Percentiles rank a stretch among this genome's conserved stretches.
These are phyloP conservation scores for Oncorhynchus gorbuscha DNA, from an alignment of 2,113 vertebrate species.

Conservation along the genomic window DNA sequence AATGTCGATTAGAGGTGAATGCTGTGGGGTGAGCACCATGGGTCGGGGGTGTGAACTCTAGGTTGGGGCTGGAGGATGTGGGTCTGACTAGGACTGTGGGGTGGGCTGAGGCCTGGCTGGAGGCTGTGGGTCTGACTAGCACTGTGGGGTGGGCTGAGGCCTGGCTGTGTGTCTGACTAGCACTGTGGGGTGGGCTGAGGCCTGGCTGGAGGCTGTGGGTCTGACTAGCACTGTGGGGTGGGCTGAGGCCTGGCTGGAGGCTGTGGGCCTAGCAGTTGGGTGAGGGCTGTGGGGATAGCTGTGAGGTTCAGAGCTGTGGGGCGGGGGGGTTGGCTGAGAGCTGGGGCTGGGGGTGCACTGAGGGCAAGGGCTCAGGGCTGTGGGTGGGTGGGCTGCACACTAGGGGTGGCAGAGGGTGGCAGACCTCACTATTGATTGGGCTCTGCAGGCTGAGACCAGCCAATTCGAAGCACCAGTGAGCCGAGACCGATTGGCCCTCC, in stretches of 20 bases:
- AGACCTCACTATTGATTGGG: conserved; percentile 69
- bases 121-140: too few species aligned
- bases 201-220: neutral
- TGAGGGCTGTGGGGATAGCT: too few species aligned
- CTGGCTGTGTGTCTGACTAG: too few species aligned
- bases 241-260: too few species aligned
- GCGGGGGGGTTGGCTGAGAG: neutral
- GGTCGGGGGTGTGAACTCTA: neutral
- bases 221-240: neutral
- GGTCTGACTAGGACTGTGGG: too few species aligned
- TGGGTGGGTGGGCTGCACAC: neutral
- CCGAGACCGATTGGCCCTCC: conserved; percentile 73
- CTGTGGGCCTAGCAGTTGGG: too few species aligned
- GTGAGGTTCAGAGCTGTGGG: too few species aligned
- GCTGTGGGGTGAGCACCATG: too few species aligned
- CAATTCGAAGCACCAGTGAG: conserved; percentile 77
- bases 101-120: neutral
- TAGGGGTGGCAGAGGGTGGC: neutral
- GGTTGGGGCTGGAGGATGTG: neutral
- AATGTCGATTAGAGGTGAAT: conserved; percentile 16
- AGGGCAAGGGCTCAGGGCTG: neutral
- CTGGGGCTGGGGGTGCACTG: neutral
- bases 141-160: too few species aligned
- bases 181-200: too few species aligned
- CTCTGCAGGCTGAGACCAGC: conserved; percentile 73